A percentile compares a stretch with the other conserved stretches of the same genome.
These are phyloP conservation scores for Eupithecia subfuscata DNA, from an alignment of 2,888 invertebrate genomes.

Conservation along the genomic window DNA sequence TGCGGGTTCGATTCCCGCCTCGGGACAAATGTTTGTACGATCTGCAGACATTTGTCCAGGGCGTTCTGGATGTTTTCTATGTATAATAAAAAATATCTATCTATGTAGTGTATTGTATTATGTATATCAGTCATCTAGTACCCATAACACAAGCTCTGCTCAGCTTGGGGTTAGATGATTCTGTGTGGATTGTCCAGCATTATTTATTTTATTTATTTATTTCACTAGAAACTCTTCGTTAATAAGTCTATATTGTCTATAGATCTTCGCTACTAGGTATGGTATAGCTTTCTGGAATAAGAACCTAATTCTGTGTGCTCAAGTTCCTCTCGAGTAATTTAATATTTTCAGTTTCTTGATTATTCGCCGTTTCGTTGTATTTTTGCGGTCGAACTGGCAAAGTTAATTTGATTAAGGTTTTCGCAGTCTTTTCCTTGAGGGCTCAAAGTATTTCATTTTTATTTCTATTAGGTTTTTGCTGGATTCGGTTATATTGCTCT, in stretches of 20 bases:
- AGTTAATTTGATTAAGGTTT: conserved; percentile 17
- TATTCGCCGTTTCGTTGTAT: conserved; percentile 7
- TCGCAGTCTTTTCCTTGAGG: conserved; percentile 4
- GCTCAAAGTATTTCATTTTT: conserved; percentile 4
- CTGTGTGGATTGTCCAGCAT: too few relatives aligned
- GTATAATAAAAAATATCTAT: too few relatives aligned
- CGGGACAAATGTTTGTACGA: too few relatives aligned
- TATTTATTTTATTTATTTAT: too few relatives aligned
- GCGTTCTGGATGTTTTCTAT: too few relatives aligned
- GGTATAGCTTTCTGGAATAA: neutral
- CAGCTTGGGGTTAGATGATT: too few relatives aligned
- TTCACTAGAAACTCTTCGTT: neutral
- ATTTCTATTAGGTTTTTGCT: conserved; percentile 6
- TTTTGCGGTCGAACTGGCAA: conserved; percentile 15
- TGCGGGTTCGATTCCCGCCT: too few relatives aligned
- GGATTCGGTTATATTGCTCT: neutral
- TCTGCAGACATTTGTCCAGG: too few relatives aligned
- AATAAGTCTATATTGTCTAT: neutral
- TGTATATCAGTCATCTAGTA: too few relatives aligned
- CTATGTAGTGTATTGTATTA: too few relatives aligned
- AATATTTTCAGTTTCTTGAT: conserved; percentile 26
- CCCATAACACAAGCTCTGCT: too few relatives aligned
- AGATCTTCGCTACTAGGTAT: neutral
- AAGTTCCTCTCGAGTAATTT: conserved; percentile 20
- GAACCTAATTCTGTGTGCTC: conserved; percentile 21